Conservation (phyloP, 64 coral and sea anemone species). For the Exaiptasia diaphana region DNA sequence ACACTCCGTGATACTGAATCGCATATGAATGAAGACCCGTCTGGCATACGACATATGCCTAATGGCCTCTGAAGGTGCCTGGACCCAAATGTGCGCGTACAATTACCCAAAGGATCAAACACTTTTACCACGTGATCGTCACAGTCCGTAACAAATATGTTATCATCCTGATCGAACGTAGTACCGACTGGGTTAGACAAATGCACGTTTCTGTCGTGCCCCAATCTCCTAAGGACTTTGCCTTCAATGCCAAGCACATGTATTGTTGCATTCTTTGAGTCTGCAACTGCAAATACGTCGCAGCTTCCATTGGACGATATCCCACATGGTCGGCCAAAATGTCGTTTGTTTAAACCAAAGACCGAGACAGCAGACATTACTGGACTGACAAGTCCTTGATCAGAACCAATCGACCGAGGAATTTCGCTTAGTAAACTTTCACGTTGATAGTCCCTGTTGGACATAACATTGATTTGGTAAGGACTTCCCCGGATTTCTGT, state of each 20-base stretch:
- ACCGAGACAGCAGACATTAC: not conserved
- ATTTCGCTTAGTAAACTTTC: constrained; percentile 32
- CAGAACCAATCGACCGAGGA: not conserved
- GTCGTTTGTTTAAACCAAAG: not conserved
- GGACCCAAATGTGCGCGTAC: constrained; percentile 49
- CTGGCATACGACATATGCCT: constrained; percentile 46
- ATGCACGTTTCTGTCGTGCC: constrained; percentile 4
- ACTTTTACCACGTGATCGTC: constrained; percentile 67
- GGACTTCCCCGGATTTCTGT: constrained; percentile 47
- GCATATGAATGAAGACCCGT: constrained; percentile 57
- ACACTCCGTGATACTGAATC: constrained; percentile 64
- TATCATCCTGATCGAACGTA: constrained; percentile 47
- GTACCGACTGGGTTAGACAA: constrained; percentile 50
- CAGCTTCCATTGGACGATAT: constrained; percentile 7
- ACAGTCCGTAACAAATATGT: constrained; percentile 71
- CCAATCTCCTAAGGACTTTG: constrained; percentile 22
- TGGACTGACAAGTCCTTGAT: not conserved
- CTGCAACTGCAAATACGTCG: constrained; percentile 60
- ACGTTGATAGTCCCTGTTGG: constrained; percentile 36
- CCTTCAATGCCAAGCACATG: constrained; percentile 37
- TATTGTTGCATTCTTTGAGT: constrained; percentile 60
- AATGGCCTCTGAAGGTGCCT: constrained; percentile 63
- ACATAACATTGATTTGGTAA: constrained; percentile 47
- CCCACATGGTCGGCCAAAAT: constrained; percentile 61
- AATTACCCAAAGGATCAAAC: constrained; percentile 49